These are phyloP conservation scores for Lonchura striata DNA, from an alignment of 2,113 vertebrate genomes.

Conservation along the genomic window DNA sequence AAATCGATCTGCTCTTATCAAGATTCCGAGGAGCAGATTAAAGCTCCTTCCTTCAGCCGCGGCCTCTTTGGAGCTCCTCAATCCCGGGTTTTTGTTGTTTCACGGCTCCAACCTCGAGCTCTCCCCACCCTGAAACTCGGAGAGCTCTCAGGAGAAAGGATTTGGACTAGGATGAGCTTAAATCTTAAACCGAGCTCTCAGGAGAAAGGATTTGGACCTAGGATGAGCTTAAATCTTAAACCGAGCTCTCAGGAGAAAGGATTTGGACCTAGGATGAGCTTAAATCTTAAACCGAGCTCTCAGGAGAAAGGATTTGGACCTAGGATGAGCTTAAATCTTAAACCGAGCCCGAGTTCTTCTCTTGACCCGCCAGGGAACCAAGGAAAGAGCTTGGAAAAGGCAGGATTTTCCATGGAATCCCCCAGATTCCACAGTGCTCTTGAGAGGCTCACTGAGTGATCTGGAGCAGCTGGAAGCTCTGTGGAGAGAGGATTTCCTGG, in stretches of 20 bases:
- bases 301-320: background rate
- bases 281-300: background rate
- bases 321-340: background rate
- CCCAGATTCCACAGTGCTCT: fast-evolving
- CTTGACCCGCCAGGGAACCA: fast-evolving
- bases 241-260: fast-evolving
- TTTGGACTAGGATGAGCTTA: fast-evolving
- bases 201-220: background rate
- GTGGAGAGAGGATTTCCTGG: background rate
- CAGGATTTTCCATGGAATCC: fast-evolving
- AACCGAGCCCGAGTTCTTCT: background rate
- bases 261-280: fast-evolving
- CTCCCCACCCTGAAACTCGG: background rate
- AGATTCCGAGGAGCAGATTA: background rate
- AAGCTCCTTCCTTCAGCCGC: background rate
- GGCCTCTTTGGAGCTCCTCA: background rate
- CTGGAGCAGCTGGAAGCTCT: background rate
- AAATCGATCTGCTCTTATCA: background rate
- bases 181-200: background rate
- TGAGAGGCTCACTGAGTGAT: fast-evolving
- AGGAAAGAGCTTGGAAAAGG: background rate
- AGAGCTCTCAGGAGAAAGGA: background rate
- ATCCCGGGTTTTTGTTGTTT: background rate
- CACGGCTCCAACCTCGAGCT: fast-evolving
- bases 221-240: background rate